These are phyloP conservation scores for Falco peregrinus DNA, from an alignment of 2,797 vertebrate species.

Conservation along the genomic window DNA sequence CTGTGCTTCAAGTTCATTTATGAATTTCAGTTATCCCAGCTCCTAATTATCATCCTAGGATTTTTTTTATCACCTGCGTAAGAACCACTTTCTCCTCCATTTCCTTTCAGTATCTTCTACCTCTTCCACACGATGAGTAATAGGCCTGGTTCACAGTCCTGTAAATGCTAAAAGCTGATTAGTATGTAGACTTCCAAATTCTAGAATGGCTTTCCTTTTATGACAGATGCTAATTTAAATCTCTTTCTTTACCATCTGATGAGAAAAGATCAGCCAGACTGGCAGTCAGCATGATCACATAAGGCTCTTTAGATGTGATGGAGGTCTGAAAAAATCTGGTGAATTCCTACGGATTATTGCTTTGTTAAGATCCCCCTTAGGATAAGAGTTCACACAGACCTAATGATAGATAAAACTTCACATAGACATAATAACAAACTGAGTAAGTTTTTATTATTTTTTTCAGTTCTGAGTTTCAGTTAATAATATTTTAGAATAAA, in stretches of 20 bases:
- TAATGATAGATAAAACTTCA: not conserved
- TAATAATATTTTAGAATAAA: not conserved
- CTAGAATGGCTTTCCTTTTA: not conserved
- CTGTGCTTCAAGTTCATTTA: not conserved
- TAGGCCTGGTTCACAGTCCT: not conserved
- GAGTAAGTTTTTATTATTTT: not conserved
- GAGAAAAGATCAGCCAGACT: not conserved
- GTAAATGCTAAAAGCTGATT: not conserved
- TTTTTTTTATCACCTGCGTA: not conserved
- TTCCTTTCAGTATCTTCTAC: not conserved
- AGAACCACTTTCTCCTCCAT: not conserved
- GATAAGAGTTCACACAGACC: not conserved
- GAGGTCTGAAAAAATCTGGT: not conserved
- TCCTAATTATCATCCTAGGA: not conserved
- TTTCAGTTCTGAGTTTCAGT: not conserved
- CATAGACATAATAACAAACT: not conserved
- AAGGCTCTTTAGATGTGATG: not conserved
- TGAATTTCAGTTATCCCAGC: not conserved
- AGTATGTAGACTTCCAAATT: rapidly evolving
- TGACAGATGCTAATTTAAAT: not conserved
- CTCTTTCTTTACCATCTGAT: not conserved
- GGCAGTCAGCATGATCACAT: not conserved
- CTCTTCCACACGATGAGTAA: not conserved
- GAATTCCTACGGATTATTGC: not conserved
- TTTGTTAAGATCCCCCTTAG: not conserved